Base-by-base conservation (phyloP, 2,113 vertebrate species). In the Colinus virginianus region DNA sequence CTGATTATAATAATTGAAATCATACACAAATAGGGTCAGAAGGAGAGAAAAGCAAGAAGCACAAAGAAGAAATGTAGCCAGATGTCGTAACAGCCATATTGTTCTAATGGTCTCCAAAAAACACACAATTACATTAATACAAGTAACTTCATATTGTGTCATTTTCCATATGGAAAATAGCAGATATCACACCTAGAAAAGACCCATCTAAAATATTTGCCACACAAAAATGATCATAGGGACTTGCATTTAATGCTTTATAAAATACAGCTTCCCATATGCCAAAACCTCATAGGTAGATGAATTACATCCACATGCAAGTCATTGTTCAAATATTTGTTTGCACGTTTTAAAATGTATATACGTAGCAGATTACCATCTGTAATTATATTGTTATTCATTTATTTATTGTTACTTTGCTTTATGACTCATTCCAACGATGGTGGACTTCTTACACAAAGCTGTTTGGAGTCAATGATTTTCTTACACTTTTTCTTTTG, bases 81-180 rank as follows among this genome's bases (percentile, higher is more conserved):
- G 59, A 30, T 77, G 48, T 88, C 13, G 26, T 32, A 79, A 48
- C 7, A 96, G 56, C 43, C 63, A 49, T 38, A 40, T 22, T 86
- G 32, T 61, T 88, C 68, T 74, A 64, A 38, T 51, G 43, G 26
- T 78, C 66, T 81, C 84, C 72, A 84, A 93, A 63, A 69, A 94
- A 70, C 28, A 4, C 28, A 69, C 25, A 48, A 76, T 32, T 78
- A 89, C 15, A 13, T 69, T 71, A 40, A 55, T 67, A 83, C 3
- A 72, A 63, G 46, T 53, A 81, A 84, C 34, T 79, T 11, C 36
- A 8, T 16, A 53, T 81, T 84, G 93, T 83, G 67, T 19, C 28
- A 55, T 89, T 74, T 93, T 75, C n/a, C n/a, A 76, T 20, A 13
- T 25, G 19, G 45, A 4, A 32, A 91, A 84, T 11, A 48, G 12